A percentile compares a stretch with the other conserved stretches of the same genome.
phyloP scores from a whole-genome alignment of 1,140 invertebrate genomes.

The Protaetia brevitarsis region DNA sequence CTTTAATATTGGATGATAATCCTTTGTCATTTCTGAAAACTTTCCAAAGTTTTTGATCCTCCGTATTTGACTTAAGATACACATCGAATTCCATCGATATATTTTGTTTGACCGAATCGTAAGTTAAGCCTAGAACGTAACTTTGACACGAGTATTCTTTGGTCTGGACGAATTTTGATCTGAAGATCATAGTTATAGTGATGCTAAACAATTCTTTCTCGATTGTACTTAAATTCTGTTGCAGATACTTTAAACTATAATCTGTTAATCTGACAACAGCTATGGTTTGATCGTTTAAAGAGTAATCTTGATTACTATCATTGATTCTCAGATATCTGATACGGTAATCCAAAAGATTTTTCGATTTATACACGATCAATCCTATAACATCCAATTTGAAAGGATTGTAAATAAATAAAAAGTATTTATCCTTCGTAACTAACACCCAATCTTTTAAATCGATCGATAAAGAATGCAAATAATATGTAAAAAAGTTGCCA shows the following conservation, averaged over 20 bases:
- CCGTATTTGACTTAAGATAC: not conserved
- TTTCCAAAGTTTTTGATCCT: not conserved
- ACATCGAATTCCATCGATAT: not conserved
- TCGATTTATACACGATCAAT: not conserved
- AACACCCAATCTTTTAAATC: not conserved
- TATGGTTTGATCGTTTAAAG: not conserved
- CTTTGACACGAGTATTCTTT: not conserved
- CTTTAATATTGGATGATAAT: not conserved
- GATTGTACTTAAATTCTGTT: not conserved
- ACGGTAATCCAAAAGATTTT: not conserved
- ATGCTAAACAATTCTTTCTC: not conserved
- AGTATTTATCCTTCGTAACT: not conserved
- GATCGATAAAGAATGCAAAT: not conserved
- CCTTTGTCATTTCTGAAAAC: not conserved
- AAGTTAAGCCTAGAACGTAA: not conserved
- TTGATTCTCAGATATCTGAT: not conserved
- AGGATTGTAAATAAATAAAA: not conserved
- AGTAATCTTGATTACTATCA: not conserved
- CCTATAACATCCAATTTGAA: not conserved
- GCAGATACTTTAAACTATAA: not conserved
- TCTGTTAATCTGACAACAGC: not conserved
- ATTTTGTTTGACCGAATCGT: not conserved
- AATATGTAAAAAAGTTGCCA: not conserved
- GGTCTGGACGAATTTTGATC: not conserved
- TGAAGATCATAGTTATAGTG: not conserved